phyloP scores from a whole-genome alignment of 2,888 invertebrate genomes.

The Synergus umbraculus region DNA sequence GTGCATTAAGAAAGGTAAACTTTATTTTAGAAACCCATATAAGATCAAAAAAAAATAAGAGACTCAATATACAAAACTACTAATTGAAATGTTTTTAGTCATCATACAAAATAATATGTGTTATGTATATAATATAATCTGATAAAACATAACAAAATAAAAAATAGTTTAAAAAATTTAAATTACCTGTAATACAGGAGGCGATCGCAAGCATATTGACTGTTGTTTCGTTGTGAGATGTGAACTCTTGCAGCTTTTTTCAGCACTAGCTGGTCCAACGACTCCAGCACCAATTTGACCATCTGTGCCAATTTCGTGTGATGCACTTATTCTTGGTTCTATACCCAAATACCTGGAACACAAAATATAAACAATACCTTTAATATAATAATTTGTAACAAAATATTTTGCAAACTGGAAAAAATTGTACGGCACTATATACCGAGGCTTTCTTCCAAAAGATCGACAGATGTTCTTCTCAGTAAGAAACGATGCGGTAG shows the following conservation, averaged over 20 bases:
- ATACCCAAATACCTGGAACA: constrained; percentile 73
- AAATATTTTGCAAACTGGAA: not conserved
- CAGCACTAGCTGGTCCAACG: constrained; percentile 75
- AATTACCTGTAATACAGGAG: constrained; percentile 73
- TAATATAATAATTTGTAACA: not conserved
- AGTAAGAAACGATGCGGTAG: not conserved
- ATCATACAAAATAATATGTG: too few species aligned
- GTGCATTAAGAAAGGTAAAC: constrained; percentile 68
- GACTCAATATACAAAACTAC: not conserved
- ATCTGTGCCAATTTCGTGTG: constrained; percentile 65
- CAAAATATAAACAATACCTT: constrained; percentile 13
- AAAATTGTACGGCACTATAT: not conserved
- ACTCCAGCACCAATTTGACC: constrained; percentile 73
- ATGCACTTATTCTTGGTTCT: constrained; percentile 68
- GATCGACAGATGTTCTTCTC: not conserved
- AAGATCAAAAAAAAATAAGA: constrained; percentile 7
- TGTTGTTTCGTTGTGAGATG: constrained; percentile 75
- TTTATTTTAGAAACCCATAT: constrained; percentile 59
- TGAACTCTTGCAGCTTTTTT: constrained; percentile 74
- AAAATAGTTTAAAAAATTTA: not conserved
- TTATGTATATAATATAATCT: too few species aligned
- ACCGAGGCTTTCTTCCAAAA: not conserved
- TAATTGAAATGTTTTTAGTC: too few species aligned
- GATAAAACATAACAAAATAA: too few species aligned
- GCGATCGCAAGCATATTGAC: constrained; percentile 74